These are phyloP conservation scores for Xenopus borealis DNA, from an alignment of 2,113 vertebrate species.

Conservation along the genomic window DNA sequence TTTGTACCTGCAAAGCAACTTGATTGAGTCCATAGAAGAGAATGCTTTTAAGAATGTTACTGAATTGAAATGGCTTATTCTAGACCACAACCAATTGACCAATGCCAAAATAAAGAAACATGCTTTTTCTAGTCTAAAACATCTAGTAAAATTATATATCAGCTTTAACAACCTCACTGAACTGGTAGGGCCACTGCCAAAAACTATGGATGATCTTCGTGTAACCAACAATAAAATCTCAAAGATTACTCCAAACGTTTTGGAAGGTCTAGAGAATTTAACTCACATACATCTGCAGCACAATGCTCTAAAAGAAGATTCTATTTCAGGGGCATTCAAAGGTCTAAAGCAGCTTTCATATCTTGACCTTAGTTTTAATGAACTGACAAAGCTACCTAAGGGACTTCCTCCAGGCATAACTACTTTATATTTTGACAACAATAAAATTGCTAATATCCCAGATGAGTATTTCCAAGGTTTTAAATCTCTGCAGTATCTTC, in stretches of 20 bases:
- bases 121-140: conserved; percentile 82
- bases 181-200: conserved; percentile 81
- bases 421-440: conserved; percentile 88
- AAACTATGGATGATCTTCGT: conserved; percentile 82
- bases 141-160: conserved; percentile 85
- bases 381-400: conserved; percentile 80
- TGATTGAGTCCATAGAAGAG: conserved; percentile 84
- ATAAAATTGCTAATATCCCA: conserved; percentile 78
- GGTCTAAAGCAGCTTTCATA: conserved; percentile 82
- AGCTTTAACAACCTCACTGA: conserved; percentile 88
- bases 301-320: conserved; percentile 82
- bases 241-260: conserved; percentile 72
- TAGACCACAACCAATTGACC: conserved; percentile 87
- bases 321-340: conserved; percentile 79
- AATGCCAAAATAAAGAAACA: conserved; percentile 82
- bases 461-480: conserved; percentile 83
- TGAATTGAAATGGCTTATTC: conserved; percentile 85
- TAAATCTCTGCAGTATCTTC: conserved; percentile 77
- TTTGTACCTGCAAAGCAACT: conserved; percentile 92
- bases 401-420: conserved; percentile 78
- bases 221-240: conserved; percentile 79
- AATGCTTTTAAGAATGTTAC: conserved; percentile 92
- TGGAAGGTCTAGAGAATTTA: conserved; percentile 83
- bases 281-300: conserved; percentile 80
- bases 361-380: conserved; percentile 89